A percentile compares a stretch with the other conserved stretches of the same genome.
Evolutionary conservation across 2,888 invertebrate genomes (phyloP).

Genomic region (Thymelicus acteon): DNA sequence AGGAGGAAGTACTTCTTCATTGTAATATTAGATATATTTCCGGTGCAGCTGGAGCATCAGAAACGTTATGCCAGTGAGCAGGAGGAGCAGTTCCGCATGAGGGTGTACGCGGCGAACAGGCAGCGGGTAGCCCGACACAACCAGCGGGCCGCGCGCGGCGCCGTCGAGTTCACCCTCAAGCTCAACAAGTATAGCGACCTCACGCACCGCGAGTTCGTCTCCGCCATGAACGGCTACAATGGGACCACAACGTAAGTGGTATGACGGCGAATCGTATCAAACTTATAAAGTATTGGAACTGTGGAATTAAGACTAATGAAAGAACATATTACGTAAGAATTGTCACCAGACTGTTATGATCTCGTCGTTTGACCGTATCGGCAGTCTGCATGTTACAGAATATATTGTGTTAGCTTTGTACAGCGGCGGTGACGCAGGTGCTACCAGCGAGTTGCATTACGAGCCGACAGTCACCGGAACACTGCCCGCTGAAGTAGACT

Average conservation of each 20-base stretch:
- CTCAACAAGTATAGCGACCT: slow-evolving; percentile 94
- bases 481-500: slow-evolving; percentile 90
- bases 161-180: slow-evolving; percentile 86
- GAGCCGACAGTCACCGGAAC: slow-evolving; percentile 87
- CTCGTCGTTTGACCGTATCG: too few relatives aligned
- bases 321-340: too few relatives aligned
- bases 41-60: slow-evolving; percentile 77
- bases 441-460: slow-evolving; percentile 74
- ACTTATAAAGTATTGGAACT: too few relatives aligned
- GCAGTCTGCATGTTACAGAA: too few relatives aligned
- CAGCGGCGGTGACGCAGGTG: not conserved
- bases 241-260: slow-evolving; percentile 60
- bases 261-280: too few relatives aligned
- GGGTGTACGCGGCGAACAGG: slow-evolving; percentile 94
- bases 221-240: slow-evolving; percentile 70
- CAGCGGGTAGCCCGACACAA: slow-evolving; percentile 93
- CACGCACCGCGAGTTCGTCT: slow-evolving; percentile 91
- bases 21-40: too few relatives aligned
- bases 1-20: too few relatives aligned
- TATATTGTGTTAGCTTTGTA: not conserved
- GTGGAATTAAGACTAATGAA: too few relatives aligned
- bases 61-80: slow-evolving; percentile 87
- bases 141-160: slow-evolving; percentile 87
- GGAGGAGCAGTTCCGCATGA: slow-evolving; percentile 93
- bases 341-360: too few relatives aligned